phyloP scores from a whole-genome alignment of 1,140 invertebrate species.

The Caenorhabditis briggsae region DNA sequence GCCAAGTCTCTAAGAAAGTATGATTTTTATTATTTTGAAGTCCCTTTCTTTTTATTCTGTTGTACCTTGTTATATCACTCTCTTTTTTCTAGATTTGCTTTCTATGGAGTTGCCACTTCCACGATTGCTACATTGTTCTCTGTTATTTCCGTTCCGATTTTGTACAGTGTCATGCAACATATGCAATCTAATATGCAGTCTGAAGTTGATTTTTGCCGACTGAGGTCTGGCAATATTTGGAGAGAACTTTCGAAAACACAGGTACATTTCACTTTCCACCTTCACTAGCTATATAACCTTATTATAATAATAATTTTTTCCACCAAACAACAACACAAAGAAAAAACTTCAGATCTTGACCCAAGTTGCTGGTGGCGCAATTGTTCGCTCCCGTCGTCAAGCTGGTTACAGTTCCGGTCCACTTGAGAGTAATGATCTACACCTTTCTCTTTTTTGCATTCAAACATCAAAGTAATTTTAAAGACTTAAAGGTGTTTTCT shows the following conservation, averaged over 20 bases:
- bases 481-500: not conserved
- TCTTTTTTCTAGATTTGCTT: slow-evolving; percentile 13
- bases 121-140: slow-evolving; percentile 41
- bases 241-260: slow-evolving; percentile 39
- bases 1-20: slow-evolving; percentile 32
- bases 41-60: not conserved
- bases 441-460: not conserved
- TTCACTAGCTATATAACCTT: not conserved
- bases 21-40: not conserved
- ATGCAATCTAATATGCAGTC: slow-evolving; percentile 41
- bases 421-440: slow-evolving; percentile 49
- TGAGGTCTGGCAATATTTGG: slow-evolving; percentile 33
- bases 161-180: slow-evolving; percentile 47
- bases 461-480: not conserved
- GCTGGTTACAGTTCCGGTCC: slow-evolving; percentile 56
- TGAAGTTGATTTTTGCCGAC: slow-evolving; percentile 46
- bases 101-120: slow-evolving; percentile 40
- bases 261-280: not conserved
- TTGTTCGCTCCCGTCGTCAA: slow-evolving; percentile 54
- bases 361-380: slow-evolving; percentile 45
- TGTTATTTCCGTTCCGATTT: slow-evolving; percentile 29
- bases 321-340: not conserved
- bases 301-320: no score
- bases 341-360: slow-evolving; percentile 44
- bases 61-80: not conserved